Evolutionary conservation across 37 sponge, comb jelly and placozoan genomes (phyloP), one percentile per base, ranked within the genome.

Genomic region (Chondrosia reniformis): DNA sequence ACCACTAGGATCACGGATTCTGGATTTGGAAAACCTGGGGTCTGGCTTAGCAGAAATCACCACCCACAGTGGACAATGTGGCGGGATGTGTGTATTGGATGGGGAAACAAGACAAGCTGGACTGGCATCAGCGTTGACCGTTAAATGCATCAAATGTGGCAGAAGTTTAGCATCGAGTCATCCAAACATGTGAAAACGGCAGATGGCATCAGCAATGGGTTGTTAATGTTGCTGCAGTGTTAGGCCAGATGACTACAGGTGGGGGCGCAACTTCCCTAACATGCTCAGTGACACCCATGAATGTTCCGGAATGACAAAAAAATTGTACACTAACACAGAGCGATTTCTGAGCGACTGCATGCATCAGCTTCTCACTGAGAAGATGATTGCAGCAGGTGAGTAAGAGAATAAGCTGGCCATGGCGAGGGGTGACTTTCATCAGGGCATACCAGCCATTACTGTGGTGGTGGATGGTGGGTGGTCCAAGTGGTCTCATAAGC

Each of bases 381-480:
- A 33, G 9, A 79, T 84, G 71, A 28, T 0, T 19, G 76, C 46
- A 25, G 78, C 77, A 55, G 78, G 57, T 33, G 72, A 52, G 37
- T 74, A 71, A 32, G 79, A 84, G 38, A 58, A 74, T 6, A 42
- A 33, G 21, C 32, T 78, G 24, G 87, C 87, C 7, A 67, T 64
- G 33, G 49, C 81, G 42, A 78, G 43, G 12, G 79, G 77, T 19
- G 63, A 69, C 22, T 78, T 55, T 39, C 82, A 87, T 46, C 44
- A 86, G 31, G 71, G 78, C 3, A 21, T 77, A 64, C 84, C 84
- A 54, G 83, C 83, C 25, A 75, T 83, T 38, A 79, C 83, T 52
- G 80, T 83, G 8, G 71, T 83, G 6, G 83, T 78, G 28, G 87
- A 83, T 65, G 83, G 80, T 33, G 83, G 88, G 33, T 87, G 88